phyloP scores from a whole-genome alignment of 2,113 vertebrate genomes.

The Sphaerodactylus townsendi region DNA sequence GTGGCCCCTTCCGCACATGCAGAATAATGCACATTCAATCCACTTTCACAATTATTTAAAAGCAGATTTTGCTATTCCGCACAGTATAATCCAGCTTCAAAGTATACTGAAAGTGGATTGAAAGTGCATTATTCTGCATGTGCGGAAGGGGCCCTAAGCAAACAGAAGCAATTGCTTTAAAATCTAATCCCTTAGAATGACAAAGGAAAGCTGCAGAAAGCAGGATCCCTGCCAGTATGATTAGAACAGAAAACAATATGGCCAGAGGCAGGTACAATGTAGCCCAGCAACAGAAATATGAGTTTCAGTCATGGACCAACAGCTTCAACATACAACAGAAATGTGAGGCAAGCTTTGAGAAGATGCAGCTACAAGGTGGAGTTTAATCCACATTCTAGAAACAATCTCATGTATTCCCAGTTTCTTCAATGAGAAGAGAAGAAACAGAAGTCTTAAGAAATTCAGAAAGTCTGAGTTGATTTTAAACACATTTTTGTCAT shows the following conservation, averaged over 20 bases:
- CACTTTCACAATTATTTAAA: too few relatives aligned
- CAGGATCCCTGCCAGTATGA: too few relatives aligned
- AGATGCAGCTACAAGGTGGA: background rate
- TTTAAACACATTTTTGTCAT: background rate
- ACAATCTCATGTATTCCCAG: background rate
- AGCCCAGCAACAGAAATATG: background rate
- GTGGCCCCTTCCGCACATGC: too few relatives aligned
- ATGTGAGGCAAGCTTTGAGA: background rate
- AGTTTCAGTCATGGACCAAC: background rate
- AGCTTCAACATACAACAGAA: background rate
- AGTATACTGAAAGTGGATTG: too few relatives aligned
- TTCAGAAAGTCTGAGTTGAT: background rate
- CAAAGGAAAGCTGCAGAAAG: background rate
- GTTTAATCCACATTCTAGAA: background rate
- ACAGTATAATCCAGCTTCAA: too few relatives aligned
- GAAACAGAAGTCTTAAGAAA: background rate
- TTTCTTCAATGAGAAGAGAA: background rate
- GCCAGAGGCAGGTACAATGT: too few relatives aligned
- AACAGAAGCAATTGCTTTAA: too few relatives aligned
- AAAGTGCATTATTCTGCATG: too few relatives aligned
- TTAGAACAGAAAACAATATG: background rate
- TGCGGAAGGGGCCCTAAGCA: too few relatives aligned
- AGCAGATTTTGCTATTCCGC: too few relatives aligned
- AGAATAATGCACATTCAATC: too few relatives aligned
- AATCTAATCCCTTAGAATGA: background rate